Percentiles rank a stretch among this genome's conserved stretches.
phyloP scores from a whole-genome alignment of 2,888 invertebrate genomes.

The Belgica antarctica region DNA sequence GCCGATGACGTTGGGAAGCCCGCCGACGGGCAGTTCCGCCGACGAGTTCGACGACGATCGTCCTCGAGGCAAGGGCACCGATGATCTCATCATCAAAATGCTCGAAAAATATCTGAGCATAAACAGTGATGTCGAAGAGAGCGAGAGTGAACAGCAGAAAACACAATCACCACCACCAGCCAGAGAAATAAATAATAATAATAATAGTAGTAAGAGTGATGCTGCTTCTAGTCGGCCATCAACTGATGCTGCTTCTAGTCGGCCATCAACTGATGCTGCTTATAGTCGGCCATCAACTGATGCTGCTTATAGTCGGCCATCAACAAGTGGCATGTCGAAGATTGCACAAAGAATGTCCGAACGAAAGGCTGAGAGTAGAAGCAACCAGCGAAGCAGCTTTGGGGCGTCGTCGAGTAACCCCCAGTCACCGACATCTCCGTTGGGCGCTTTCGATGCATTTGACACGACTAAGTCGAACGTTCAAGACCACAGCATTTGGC shows the following conservation, averaged over 20 bases:
- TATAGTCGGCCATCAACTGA: too few species aligned
- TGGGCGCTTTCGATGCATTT: not conserved
- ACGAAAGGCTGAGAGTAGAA: too few species aligned
- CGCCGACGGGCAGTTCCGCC: constrained; percentile 60
- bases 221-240: not conserved
- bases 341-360: not conserved
- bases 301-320: not conserved
- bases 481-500: constrained; percentile 43
- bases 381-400: not conserved
- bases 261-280: not conserved
- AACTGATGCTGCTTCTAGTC: not conserved
- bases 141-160: constrained; percentile 19
- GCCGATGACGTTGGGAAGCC: constrained; percentile 51
- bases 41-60: constrained; percentile 61
- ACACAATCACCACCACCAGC: not conserved
- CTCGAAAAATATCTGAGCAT: constrained; percentile 49
- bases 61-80: constrained; percentile 45
- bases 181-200: constrained; percentile 34
- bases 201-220: not conserved
- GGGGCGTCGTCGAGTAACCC: too few species aligned
- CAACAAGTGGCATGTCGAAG: constrained; percentile 31
- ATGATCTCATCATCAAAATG: constrained; percentile 50
- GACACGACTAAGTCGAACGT: constrained; percentile 35
- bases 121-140: constrained; percentile 49
- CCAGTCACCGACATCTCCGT: not conserved